Base-by-base conservation (phyloP, 2,797 vertebrate genomes). In the Prunella strophiata region DNA sequence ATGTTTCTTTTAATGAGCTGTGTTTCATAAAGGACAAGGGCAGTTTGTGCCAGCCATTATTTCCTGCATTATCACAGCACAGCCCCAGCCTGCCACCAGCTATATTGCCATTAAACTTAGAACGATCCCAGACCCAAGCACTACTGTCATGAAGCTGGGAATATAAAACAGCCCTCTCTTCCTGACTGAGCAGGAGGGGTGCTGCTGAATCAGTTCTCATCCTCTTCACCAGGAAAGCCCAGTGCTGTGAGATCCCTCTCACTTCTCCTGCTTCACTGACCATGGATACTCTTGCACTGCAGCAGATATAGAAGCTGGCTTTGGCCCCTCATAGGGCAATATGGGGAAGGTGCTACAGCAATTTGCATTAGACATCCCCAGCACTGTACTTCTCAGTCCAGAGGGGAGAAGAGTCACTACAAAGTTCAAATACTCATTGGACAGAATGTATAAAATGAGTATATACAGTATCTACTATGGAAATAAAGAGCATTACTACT, bases 1-100 rank as follows among this genome's bases (percentile, higher is more conserved):
- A 40, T 7, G 8, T 27, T 80, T 43, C 18, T 63, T 74, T 65
- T 19, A 76, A 74, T 11, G 74, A 85, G 50, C 58, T 75, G 25
- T 52, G 9, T 51, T 75, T 55, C 7, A 3, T 36, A 73, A 91
- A 80, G 30, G 50, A 83, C 47, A 54, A 89, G 42, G 23, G 40
- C n/a, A 63, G 36, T 40, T 71, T 75, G 66, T 88, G 62, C 25
- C 77, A 93, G 57, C 29, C 63, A 67, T 70, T 10, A 45, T 71
- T 93, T 94, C 77, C 67, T 91, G 78, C 61, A 94, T 89, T 85
- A 95, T 21, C 43, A 72, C 36, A 87, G 67, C 63, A 79, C 57
- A 89, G 55, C 10, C 36, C 36, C 50, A 70, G 72, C 52, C 88
- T 93, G 89, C 47, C 63, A 55, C 74, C 58, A 91, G 86, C 77